These are phyloP conservation scores for Trinectes maculatus DNA, from an alignment of 2,113 vertebrate genomes.

Conservation along the genomic window DNA sequence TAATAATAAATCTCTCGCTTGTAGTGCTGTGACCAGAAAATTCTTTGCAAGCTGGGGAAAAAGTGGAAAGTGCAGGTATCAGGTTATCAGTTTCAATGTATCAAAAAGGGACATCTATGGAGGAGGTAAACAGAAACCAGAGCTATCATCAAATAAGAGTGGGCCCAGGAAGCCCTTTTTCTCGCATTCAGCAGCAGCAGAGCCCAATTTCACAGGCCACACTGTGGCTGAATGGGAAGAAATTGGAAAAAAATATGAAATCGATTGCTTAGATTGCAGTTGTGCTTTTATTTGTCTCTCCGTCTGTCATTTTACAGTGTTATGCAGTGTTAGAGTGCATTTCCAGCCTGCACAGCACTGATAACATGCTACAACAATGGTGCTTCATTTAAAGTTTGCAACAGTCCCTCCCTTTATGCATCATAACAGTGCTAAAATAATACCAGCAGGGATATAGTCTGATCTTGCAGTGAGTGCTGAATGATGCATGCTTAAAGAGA, in stretches of 20 bases:
- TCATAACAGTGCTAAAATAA: not conserved
- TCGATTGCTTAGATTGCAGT: constrained; percentile 87
- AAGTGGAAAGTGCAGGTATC: constrained; percentile 66
- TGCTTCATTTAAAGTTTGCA: constrained; percentile 20
- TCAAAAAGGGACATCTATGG: constrained; percentile 63
- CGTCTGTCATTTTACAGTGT: constrained; percentile 81
- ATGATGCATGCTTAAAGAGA: not conserved
- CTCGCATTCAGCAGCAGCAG: constrained; percentile 81
- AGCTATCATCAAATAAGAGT: constrained; percentile 75
- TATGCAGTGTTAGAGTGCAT: constrained; percentile 77
- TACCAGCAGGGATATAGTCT: not conserved
- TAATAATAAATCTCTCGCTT: constrained; percentile 52
- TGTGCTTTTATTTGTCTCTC: constrained; percentile 88
- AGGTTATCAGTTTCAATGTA: constrained; percentile 74
- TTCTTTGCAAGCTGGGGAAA: constrained; percentile 27
- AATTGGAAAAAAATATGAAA: constrained; percentile 89
- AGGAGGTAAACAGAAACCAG: constrained; percentile 82
- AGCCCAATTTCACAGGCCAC: constrained; percentile 90
- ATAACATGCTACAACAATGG: constrained; percentile 73
- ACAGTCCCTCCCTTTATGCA: constrained; percentile 7
- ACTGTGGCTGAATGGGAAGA: constrained; percentile 79
- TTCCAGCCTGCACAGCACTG: constrained; percentile 69
- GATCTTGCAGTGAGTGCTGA: not conserved
- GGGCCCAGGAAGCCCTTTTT: constrained; percentile 75
- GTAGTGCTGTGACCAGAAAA: constrained; percentile 58